A percentile compares a stretch with the other conserved stretches of the same genome.
These are phyloP conservation scores for Myripristis murdjan DNA, from an alignment of 2,797 vertebrate species.

Conservation along the genomic window DNA sequence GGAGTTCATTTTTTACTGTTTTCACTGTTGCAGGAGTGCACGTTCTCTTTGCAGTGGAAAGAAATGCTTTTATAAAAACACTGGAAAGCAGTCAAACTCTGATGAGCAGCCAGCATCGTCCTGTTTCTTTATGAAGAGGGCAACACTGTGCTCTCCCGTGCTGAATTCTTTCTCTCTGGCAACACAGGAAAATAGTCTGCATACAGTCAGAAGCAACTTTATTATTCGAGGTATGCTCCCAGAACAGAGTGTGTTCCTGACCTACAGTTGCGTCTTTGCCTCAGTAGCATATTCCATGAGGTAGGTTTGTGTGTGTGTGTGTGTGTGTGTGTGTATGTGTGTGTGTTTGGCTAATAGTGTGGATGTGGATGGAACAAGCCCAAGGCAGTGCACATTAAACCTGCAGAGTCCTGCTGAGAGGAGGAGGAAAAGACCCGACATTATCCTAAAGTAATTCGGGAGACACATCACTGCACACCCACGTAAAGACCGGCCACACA, in stretches of 20 bases:
- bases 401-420: constrained; percentile 59
- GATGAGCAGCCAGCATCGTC: constrained; percentile 40
- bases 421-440: constrained; percentile 39
- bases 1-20: constrained; percentile 21
- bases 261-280: constrained; percentile 25
- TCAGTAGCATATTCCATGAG: neutral
- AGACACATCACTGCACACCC: constrained; percentile 47
- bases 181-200: constrained; percentile 6
- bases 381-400: constrained; percentile 45
- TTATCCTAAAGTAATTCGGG: constrained; percentile 62
- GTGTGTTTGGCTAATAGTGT: constrained; percentile 49
- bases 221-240: constrained; percentile 23
- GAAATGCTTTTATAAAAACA: constrained; percentile 37
- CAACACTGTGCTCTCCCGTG: constrained; percentile 38
- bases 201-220: constrained; percentile 44
- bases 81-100: neutral
- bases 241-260: constrained; percentile 19
- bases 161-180: constrained; percentile 18
- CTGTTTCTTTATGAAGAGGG: constrained; percentile 45
- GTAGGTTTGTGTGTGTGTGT: constrained; percentile 36
- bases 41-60: constrained; percentile 2
- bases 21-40: constrained; percentile 7
- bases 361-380: constrained; percentile 70
- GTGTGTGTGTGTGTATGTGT: constrained; percentile 45
- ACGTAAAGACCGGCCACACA: constrained; percentile 51